Conservation (phyloP, 2,113 vertebrate species). For the Oreocharis arfaki region DNA sequence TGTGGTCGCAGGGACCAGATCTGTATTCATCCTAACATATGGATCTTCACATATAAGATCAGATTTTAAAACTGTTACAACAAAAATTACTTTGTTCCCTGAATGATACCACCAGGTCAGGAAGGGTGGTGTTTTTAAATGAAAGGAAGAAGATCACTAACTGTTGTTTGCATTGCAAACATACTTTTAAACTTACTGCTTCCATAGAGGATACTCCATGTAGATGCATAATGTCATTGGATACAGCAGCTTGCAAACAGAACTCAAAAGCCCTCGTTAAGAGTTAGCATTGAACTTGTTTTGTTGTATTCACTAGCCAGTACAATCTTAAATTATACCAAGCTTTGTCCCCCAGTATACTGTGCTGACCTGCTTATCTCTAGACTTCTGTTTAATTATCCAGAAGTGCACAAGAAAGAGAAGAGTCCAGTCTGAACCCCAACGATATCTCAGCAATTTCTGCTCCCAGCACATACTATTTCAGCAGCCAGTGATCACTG, state of each 20-base stretch:
- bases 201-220: background rate
- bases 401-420: background rate
- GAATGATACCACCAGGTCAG: background rate
- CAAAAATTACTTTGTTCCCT: background rate
- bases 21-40: background rate
- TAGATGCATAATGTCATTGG: background rate
- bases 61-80: background rate
- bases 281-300: background rate
- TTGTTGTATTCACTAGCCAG: background rate
- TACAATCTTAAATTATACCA: background rate
- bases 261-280: background rate
- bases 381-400: slow-evolving; percentile 1
- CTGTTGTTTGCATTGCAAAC: background rate
- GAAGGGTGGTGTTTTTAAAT: background rate
- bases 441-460: background rate
- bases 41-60: background rate
- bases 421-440: background rate
- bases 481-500: background rate
- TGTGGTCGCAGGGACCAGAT: background rate
- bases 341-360: background rate
- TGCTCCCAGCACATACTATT: slow-evolving; percentile 12
- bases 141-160: background rate
- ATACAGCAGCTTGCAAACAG: background rate
- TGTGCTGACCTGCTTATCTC: slow-evolving; percentile 2
- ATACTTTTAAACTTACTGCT: background rate